Base-by-base conservation (phyloP, 1,140 invertebrate genomes). In the Sycophaga agraensis region DNA sequence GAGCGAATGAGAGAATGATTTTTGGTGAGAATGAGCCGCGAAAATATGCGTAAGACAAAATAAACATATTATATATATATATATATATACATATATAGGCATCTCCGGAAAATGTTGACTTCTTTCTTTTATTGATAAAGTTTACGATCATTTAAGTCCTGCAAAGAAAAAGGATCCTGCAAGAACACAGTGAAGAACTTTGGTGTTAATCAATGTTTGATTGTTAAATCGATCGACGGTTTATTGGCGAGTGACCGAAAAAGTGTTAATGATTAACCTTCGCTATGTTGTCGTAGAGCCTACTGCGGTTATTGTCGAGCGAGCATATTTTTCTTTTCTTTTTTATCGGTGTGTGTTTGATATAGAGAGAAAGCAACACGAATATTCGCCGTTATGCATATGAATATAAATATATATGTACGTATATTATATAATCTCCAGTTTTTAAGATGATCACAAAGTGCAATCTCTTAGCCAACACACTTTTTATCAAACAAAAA, bases 401-500 rank as follows among this genome's bases (percentile, higher is more conserved):
- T 57, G 53, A 68, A 71, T 64, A 71, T 64, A 67, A 68, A 56
- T 57, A 48, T 62, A 65, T 67, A 59, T 59, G 65, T 65, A 66
- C 66, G 63, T 71, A 72, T 72, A 75, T 62, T 63, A 67, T 64
- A 61, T 70, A 67, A 69, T 62, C 70, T 71, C 71, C 70, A 77
- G 70, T 77, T 77, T 75, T 72, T 79, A 78, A 75, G 70, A 79
- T 75, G 73, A 79, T 79, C 79, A 80, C 78, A 75, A 81, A 80
- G 79, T 81, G 79, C 79, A 80, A 81, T 80, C 79, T 80, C 73
- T 78, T 78, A 79, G 76, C 74, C 73, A 76, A 75, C 70, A 73
- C 74, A 78, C 70, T 80, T 78, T 81, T 77, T 78, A 80, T 77
- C 67, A 71, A 70, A 68, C 42, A 69, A 71, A 72, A 42, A 73